Base-by-base conservation (phyloP, 2,888 invertebrate species). In the Sinohyriopsis cumingii region DNA sequence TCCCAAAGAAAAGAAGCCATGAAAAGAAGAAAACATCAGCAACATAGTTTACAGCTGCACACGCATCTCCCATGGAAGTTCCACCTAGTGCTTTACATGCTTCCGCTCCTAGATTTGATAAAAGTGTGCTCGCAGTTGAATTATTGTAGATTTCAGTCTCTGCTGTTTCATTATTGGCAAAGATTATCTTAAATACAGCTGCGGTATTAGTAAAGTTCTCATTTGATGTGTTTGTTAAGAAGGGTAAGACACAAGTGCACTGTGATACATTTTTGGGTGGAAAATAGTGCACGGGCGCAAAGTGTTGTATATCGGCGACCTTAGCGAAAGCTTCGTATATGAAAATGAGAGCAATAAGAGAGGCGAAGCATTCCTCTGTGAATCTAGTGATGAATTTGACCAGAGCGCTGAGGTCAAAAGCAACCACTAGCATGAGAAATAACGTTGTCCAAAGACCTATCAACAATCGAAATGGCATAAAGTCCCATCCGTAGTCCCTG, bases 311-410 rank as follows among this genome's bases (percentile, higher is more conserved):
- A 19, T 94, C 93, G 81, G 95, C 91, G 55, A 97, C 95, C 91
- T 99, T 98, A 92, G 97, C 96, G 80, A 98, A 93, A 68, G 98
- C 98, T 93, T 99, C 97, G 88, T 95, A 95, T 90, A 99, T 97
- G 91, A 99, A 99, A 88, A 99, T 99, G 86, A 99, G 95, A 54
- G 98, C 98, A 88, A 99, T 99, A 28, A 99, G 92, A 0, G 96
- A 96, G 20, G 98, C 98, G 88, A 99, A 99, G 89, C 97, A 98
- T 91, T 98, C 98, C 90, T 98, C 98, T 0, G 98, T 98, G 89
- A 98, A 98, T 79, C 98, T 93, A 19, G 98, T 99, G 81, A 99
- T 98, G 89, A 97, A 98, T 89, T 97, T 96, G 45, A 99, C 98
- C 71, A 98, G 92, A 62, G 97, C 97, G 89, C 97, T 97, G 5